A percentile compares a stretch with the other conserved stretches of the same genome.
Evolutionary conservation across 2,113 vertebrate species (phyloP).

Genomic region (Clinocottus analis): DNA sequence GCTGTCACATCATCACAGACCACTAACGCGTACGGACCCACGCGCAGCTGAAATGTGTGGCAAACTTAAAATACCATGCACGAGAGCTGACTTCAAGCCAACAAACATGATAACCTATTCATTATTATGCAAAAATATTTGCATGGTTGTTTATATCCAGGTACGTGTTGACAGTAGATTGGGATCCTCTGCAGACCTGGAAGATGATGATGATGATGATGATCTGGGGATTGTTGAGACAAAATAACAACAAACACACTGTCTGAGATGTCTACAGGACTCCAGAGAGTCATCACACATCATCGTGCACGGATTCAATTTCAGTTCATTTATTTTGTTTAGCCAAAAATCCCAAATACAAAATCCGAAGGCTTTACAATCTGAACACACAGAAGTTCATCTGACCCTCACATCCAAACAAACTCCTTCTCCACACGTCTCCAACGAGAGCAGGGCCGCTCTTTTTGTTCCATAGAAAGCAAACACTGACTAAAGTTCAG

Average conservation of each 20-base stretch:
- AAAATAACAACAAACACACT: background rate
- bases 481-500: background rate
- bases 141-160: background rate
- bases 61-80: background rate
- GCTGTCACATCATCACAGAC: background rate
- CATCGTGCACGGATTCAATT: background rate
- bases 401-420: too few relatives aligned
- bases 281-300: background rate
- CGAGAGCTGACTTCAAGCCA: background rate
- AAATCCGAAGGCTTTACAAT: too few relatives aligned
- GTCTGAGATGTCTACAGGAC: background rate
- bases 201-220: conserved; percentile 90
- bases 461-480: too few relatives aligned
- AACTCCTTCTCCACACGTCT: too few relatives aligned
- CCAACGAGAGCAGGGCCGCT: too few relatives aligned
- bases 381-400: too few relatives aligned
- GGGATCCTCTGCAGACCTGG: conserved; percentile 87
- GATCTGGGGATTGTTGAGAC: conserved; percentile 87
- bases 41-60: background rate
- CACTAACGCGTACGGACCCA: background rate
- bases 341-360: too few relatives aligned
- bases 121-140: background rate
- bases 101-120: background rate
- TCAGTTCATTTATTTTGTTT: too few relatives aligned
- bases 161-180: background rate